phyloP scores from a whole-genome alignment of 2,113 vertebrate genomes.

The Callipepla californica region DNA sequence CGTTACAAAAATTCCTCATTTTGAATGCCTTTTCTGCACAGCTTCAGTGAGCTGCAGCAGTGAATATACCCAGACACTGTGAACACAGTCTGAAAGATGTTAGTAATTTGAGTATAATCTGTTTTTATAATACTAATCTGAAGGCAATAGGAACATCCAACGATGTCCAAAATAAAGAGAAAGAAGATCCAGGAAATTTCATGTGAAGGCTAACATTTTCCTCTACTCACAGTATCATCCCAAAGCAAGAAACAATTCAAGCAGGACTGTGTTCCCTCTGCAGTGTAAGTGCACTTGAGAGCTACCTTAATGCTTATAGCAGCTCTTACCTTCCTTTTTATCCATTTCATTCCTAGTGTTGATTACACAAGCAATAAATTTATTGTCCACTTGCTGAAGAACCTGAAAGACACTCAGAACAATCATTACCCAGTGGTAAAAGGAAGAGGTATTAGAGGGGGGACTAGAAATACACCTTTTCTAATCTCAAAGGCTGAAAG shows the following conservation, averaged over 20 bases:
- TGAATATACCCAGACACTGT: background rate
- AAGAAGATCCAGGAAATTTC: constrained; percentile 56
- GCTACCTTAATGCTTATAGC: background rate
- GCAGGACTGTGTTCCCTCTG: background rate
- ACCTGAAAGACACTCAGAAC: constrained; percentile 82
- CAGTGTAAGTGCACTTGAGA: background rate
- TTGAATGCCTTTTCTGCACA: constrained; percentile 52
- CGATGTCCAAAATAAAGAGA: constrained; percentile 56
- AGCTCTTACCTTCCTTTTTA: constrained; percentile 74
- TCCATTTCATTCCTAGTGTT: constrained; percentile 78
- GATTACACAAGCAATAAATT: constrained; percentile 98
- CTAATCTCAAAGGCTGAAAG: background rate
- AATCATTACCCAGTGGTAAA: constrained; percentile 7
- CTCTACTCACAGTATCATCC: background rate
- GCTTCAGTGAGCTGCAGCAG: constrained; percentile 15
- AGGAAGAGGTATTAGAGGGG: background rate
- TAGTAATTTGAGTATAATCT: constrained; percentile 46
- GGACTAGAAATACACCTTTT: background rate
- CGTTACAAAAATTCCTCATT: constrained; percentile 7
- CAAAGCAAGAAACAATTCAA: constrained; percentile 11
- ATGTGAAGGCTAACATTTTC: constrained; percentile 48
- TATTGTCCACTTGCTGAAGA: constrained; percentile 96
- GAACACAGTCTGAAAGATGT: constrained; percentile 32
- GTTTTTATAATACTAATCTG: constrained; percentile 42
- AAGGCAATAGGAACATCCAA: constrained; percentile 37